Evolutionary conservation across 1,140 invertebrate genomes (phyloP), one percentile per base, ranked within the genome.

Genomic region (Lordiphosa collinella): DNA sequence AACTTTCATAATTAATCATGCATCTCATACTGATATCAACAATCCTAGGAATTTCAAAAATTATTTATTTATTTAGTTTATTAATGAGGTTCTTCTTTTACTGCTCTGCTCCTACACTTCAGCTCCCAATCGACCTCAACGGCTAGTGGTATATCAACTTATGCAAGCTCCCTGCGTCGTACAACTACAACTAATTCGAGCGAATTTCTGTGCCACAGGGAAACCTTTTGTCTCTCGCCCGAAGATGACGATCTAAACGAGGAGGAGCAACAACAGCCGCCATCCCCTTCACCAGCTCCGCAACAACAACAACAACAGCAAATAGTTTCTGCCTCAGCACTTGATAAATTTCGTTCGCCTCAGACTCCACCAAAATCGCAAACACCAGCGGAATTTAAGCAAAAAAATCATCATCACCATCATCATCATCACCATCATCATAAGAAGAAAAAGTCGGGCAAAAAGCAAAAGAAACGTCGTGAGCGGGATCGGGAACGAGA

Each of bases 71-170:
- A 29, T 29, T 29, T 8, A 22, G 11, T 35, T 14, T 32, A 46
- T 13, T 32, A 29, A 29, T 29, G 5, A 29, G 0, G 7, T n/a
- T 8, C 31, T 35, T 31, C 14, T n/a, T 9, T 31, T 37, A 16
- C 2, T 10, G 3, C 12, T 8, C 8, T 10, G 0, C 3, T 2
- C 0, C 34, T 32, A 22, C 2, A 12, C 11, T 7, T 34, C 36
- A 89, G 91, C 65, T 86, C 90, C 70, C 76, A 90, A 90, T 89
- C 87, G 13, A 89, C 86, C n/a, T 89, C 87, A 11, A 88, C 85
- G 16, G 82, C 82, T 43, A 89, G 87, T 46, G 87, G 87, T 64
- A 88, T 89, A 51, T 89, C 87, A 34, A 89, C 87, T 32, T 89
- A 89, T 61, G 87, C 87, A 66, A 89, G 87, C 80, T 89, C 87